Conservation (phyloP, 2,888 invertebrate species). For the Eilema caniola region DNA sequence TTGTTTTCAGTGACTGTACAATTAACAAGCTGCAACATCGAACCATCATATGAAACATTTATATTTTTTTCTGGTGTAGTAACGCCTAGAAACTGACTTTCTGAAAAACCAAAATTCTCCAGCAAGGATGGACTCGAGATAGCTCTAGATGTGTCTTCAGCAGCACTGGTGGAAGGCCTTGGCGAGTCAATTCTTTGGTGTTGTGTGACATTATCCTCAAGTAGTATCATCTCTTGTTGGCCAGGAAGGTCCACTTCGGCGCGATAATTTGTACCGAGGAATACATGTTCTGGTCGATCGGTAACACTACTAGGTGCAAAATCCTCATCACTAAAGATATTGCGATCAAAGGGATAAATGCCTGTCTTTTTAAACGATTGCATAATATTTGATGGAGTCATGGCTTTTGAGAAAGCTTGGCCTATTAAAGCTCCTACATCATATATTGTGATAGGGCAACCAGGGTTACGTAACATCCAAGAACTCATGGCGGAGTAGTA, state of each 20-base stretch:
- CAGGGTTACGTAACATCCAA: too few species aligned
- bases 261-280: too few species aligned
- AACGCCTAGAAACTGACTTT: conserved; percentile 8
- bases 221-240: conserved; percentile 4
- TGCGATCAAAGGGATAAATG: too few species aligned
- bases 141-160: conserved; percentile 4
- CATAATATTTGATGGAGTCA: conserved; percentile 6
- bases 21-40: conserved; percentile 8
- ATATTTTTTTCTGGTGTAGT: conserved; percentile 9
- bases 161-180: conserved; percentile 4
- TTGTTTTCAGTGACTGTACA: conserved; percentile 5
- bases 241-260: too few species aligned
- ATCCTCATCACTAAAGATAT: conserved; percentile 8
- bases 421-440: conserved; percentile 6
- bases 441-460: background rate
- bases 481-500: conserved; percentile 6
- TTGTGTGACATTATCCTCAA: too few species aligned
- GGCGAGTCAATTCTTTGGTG: conserved; percentile 1
- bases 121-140: conserved; percentile 4
- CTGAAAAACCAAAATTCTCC: conserved; percentile 2
- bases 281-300: conserved; percentile 2
- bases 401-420: background rate
- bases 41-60: conserved; percentile 6
- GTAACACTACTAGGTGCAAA: conserved; percentile 5
- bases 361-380: background rate